Base-by-base conservation (phyloP, 2,797 vertebrate species). In the Odontamblyopus lacepedii region DNA sequence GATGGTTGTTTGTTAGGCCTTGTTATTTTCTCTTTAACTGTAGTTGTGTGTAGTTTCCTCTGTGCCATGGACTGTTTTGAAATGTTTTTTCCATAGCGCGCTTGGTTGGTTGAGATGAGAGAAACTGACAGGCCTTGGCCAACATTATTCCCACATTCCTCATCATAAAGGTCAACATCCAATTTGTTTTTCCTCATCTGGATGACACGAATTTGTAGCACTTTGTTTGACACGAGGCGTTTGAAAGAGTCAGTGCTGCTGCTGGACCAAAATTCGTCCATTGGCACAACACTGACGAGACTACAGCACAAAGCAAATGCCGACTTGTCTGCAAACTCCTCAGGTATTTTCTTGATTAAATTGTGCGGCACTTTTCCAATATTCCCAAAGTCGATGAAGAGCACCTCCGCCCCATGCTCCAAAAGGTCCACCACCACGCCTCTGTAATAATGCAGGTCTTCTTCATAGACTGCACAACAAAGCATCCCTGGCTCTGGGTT, bases 361-460 rank as follows among this genome's bases (percentile, higher is more conserved):
- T 83, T 91, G 74, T 85, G 78, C 16, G 95, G 94, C 75, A 99
- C 85, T 67, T 93, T 95, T 81, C 96, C 96, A 67, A 81, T 93
- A 87, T 98, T 97, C 57, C 97, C 97, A 91, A 95, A 98, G 91
- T 99, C 97, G 0, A 97, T 89, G 77, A 98, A 98, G 74, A 91
- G 92, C 69, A 99, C 95, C 72, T 92, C 87, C 63, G 94, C 76
- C 57, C 90, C 90, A 32, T 83, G 86, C 70, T 88, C 63, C 63
- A 94, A 79, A 50, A 88, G 88, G 74, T 95, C 92, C 18, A 66
- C 92, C 60, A 99, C 88, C 41, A 96, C 51, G 26, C 81, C 96
- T 76, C 97, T 92, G 82, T 98, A 99, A 74, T 94, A 99, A 83
- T 80, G 85, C 82, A 90, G 85, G 74, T 98, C 96, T 73, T 89